Evolutionary conservation across 2,797 vertebrate genomes (phyloP), one percentile per base, ranked within the genome.

Genomic region (Eulemur albifrons): DNA sequence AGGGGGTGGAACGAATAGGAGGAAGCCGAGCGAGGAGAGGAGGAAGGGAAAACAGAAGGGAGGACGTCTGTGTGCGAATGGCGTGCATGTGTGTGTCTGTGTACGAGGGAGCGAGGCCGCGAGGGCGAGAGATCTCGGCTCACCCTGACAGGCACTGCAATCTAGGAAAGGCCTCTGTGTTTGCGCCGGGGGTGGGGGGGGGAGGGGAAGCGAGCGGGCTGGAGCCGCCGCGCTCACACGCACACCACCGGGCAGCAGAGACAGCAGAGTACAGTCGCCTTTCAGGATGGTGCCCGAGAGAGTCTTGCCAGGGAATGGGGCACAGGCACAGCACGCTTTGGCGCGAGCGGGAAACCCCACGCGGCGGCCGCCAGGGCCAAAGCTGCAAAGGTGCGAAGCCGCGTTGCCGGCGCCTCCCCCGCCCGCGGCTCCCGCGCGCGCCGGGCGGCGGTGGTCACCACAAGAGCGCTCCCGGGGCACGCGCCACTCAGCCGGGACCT

Each of bases 1-100:
- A 54, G 54, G 87, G 83, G 89, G 18, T 75, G 94, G 88, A 81
- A 59, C 32, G 75, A 43, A 77, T 52, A 5, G 40, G 98, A 98
- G 98, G 98, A 98, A 98, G 98, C 98, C 98, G 32, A 83, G 69
- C 50, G 18, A 54, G 50, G 59, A 54, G 75, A 72, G 76, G 81
- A 88, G 73, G 90, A 52, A 79, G 87, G 70, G 86, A 80, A 91
- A 52, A 82, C 89, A n/a, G 67, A 80, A 75, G 70, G 92, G 89
- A 93, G 85, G 88, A 73, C 59, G 45, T 85, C 18, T 40, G 94
- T 90, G 83, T 25, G 87, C 76, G 93, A 88, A 92, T 86, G 96
- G 96, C 69, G 82, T 76, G 82, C 85, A 17, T 83, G 59, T 80
- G 72, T 45, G 89, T 76, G 76, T 43, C 63, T 82, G 82, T 75